Percentiles rank a stretch among this genome's conserved stretches.
Conservation (phyloP, 2,797 vertebrate species). For the Phaenicophaeus curvirostris region DNA sequence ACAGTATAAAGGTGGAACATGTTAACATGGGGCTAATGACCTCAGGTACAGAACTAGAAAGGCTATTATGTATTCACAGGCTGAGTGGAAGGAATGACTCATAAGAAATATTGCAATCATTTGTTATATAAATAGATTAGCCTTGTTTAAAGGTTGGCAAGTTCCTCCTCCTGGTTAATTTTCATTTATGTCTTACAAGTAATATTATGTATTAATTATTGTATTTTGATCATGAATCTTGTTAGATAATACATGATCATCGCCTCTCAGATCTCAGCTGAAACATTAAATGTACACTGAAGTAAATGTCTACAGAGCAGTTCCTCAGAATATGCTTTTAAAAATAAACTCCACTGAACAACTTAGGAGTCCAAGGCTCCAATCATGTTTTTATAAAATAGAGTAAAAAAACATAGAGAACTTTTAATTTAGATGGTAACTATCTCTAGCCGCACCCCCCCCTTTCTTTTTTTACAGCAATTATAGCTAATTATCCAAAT, state of each 20-base stretch:
- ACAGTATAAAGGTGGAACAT: neutral
- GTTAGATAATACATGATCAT: conserved; percentile 26
- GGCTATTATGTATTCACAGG: neutral
- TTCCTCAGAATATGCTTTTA: neutral
- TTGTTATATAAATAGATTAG: conserved; percentile 43
- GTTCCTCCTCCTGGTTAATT: conserved; percentile 21
- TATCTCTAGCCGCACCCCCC: neutral
- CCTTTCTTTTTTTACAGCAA: neutral
- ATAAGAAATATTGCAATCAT: conserved; percentile 32
- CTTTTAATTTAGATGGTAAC: neutral
- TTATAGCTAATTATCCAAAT: neutral
- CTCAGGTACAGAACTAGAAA: neutral
- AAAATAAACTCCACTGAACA: neutral
- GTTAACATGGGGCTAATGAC: neutral
- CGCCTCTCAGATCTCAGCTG: neutral
- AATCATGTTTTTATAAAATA: neutral
- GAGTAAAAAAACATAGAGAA: neutral
- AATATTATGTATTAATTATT: conserved; percentile 49
- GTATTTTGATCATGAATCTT: conserved; percentile 32
- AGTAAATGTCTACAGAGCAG: neutral
- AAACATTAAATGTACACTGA: neutral
- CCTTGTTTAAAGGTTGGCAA: conserved; percentile 25
- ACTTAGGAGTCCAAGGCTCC: neutral
- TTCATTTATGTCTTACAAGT: conserved; percentile 52
- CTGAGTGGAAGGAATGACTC: conserved; percentile 30